phyloP scores from a whole-genome alignment of 1,140 invertebrate species.

The Camponotus pennsylvanicus region DNA sequence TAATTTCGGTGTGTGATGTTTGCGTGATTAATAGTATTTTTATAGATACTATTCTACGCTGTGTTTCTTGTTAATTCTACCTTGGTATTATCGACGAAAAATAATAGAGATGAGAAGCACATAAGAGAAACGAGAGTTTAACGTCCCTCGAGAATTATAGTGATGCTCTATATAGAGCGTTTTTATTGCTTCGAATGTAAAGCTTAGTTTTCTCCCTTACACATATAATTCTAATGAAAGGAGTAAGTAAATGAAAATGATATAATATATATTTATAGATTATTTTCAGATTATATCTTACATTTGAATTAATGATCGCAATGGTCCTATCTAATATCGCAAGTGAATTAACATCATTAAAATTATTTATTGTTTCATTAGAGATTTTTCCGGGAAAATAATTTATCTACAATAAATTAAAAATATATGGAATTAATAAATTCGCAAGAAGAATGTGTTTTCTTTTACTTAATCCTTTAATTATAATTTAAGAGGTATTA shows the following conservation, averaged over 20 bases:
- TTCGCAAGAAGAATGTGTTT: neutral
- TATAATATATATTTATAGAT: neutral
- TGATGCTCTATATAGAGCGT: neutral
- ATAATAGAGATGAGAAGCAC: slow-evolving; percentile 22
- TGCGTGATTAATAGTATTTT: slow-evolving; percentile 45
- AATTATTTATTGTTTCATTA: neutral
- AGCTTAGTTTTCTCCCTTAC: neutral
- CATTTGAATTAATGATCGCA: slow-evolving; percentile 15
- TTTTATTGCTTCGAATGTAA: neutral
- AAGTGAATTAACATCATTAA: neutral
- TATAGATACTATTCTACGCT: slow-evolving; percentile 44
- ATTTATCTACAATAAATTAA: slow-evolving; percentile 20
- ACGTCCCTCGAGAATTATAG: neutral
- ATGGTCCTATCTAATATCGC: neutral
- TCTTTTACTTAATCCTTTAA: neutral
- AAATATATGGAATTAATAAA: neutral
- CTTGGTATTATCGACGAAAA: slow-evolving; percentile 10
- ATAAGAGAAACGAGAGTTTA: slow-evolving; percentile 23
- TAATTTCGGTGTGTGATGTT: neutral
- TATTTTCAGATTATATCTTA: slow-evolving; percentile 2
- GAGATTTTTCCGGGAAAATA: neutral
- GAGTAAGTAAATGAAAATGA: neutral
- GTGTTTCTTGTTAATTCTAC: slow-evolving; percentile 37
- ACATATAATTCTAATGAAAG: slow-evolving; percentile 1
- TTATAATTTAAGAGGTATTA: neutral